Evolutionary conservation across 2,797 vertebrate species (phyloP).

Genomic region (Anas bernieri): DNA sequence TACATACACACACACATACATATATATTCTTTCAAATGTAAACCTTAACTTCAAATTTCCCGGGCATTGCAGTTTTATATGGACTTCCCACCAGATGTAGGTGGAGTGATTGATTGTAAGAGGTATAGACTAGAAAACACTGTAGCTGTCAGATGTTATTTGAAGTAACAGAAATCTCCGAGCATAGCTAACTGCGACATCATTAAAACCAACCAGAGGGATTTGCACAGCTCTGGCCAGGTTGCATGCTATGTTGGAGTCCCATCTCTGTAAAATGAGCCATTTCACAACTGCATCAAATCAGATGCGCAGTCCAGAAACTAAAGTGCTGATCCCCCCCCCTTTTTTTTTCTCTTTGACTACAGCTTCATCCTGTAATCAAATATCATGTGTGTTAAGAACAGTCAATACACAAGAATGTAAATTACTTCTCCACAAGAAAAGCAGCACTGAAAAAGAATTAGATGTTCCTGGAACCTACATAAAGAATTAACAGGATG

Average conservation of each 20-base stretch:
- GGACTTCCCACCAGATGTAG: neutral
- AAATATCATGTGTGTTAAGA: neutral
- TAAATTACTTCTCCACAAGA: constrained; percentile 46
- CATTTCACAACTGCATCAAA: neutral
- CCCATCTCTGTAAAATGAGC: neutral
- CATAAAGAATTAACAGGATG: constrained; percentile 20
- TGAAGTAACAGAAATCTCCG: neutral
- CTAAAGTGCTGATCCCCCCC: neutral
- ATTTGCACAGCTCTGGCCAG: neutral
- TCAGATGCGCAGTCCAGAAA: neutral
- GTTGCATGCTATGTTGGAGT: neutral
- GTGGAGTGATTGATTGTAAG: neutral
- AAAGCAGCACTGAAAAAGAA: constrained; percentile 39
- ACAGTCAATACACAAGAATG: constrained; percentile 38
- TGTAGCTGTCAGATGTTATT: neutral
- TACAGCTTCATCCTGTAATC: neutral
- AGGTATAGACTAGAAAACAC: neutral
- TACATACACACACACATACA: neutral
- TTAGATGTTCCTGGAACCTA: constrained; percentile 52
- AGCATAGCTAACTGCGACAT: neutral
- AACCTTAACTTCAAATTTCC: neutral
- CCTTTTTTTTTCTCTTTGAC: neutral
- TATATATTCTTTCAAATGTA: neutral
- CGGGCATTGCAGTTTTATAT: neutral
- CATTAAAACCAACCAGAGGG: neutral